Evolutionary conservation across 2,888 invertebrate genomes (phyloP).

Genomic region (Netelia fuscicornis): DNA sequence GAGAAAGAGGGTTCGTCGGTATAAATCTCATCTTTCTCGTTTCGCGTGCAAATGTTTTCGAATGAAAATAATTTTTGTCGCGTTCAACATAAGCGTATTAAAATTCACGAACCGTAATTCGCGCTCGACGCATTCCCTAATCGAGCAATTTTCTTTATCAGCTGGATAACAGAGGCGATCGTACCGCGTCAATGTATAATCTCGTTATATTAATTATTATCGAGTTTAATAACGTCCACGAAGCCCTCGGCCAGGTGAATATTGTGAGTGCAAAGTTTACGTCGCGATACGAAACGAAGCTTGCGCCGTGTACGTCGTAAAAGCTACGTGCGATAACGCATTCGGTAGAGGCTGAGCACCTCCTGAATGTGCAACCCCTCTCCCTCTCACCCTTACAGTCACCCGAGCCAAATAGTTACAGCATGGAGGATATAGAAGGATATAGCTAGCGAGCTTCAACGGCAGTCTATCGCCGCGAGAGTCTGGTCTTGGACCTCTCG

Average conservation of each 20-base stretch:
- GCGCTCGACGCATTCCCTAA: not conserved
- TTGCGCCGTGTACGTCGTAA: conserved; percentile 36
- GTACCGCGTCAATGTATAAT: conserved; percentile 22
- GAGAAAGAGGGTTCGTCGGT: conserved; percentile 6
- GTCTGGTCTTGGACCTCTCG: conserved; percentile 66
- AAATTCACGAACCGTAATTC: not conserved
- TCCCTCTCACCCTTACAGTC: conserved; percentile 57
- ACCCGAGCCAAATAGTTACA: conserved; percentile 79
- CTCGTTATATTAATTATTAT: conserved; percentile 57
- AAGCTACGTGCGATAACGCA: conserved; percentile 60
- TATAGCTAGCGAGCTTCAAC: conserved; percentile 51
- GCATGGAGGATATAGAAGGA: conserved; percentile 63
- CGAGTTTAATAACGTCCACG: conserved; percentile 35
- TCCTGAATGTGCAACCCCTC: conserved; percentile 69
- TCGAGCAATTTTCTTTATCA: not conserved
- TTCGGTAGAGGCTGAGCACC: conserved; percentile 72
- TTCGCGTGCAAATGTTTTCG: conserved; percentile 27
- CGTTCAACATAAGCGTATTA: not conserved
- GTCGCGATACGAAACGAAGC: conserved; percentile 54
- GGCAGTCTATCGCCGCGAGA: conserved; percentile 67
- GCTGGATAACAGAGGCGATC: not conserved
- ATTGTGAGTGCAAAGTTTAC: conserved; percentile 64
- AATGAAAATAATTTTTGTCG: conserved; percentile 32
- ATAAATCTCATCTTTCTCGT: conserved; percentile 49
- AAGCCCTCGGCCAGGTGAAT: conserved; percentile 21